Evolutionary conservation across 2,888 invertebrate species (phyloP).

Genomic region (Ypsolopha sequella): DNA sequence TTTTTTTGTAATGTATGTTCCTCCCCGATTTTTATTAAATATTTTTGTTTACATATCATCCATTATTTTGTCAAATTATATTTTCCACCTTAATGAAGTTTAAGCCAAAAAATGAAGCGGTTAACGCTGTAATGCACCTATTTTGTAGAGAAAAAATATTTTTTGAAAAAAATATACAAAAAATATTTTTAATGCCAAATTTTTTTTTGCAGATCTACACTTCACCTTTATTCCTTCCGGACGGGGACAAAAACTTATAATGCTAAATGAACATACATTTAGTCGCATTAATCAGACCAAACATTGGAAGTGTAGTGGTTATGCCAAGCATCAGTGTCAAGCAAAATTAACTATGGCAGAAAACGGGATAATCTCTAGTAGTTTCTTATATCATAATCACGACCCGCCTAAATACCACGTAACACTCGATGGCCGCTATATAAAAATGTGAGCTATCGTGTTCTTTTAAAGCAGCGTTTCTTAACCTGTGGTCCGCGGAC

Average conservation of each 20-base stretch:
- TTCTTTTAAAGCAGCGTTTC: too few species aligned
- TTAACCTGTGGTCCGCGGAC: too few species aligned
- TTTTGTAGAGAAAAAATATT: too few species aligned
- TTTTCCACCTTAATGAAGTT: too few species aligned
- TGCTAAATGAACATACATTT: conserved; percentile 16
- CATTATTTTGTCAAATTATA: too few species aligned
- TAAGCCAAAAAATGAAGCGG: too few species aligned
- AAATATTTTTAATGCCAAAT: background rate
- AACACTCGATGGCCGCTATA: conserved; percentile 9
- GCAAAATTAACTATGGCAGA: background rate
- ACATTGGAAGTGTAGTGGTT: conserved; percentile 13
- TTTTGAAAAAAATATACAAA: too few species aligned
- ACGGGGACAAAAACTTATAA: conserved; percentile 5
- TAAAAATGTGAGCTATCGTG: conserved; percentile 1
- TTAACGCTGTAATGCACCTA: too few species aligned
- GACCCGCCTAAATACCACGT: conserved; percentile 11
- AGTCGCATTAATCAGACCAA: conserved; percentile 8
- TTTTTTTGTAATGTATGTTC: too few species aligned
- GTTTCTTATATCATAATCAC: conserved; percentile 14
- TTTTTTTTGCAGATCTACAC: conserved; percentile 1
- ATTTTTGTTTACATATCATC: too few species aligned
- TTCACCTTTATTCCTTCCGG: conserved; percentile 7
- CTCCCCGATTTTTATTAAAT: too few species aligned
- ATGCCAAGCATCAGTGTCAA: background rate
- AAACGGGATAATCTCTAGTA: too few species aligned